Base-by-base conservation (phyloP, 2,113 vertebrate species). In the Hemicordylus capensis region DNA sequence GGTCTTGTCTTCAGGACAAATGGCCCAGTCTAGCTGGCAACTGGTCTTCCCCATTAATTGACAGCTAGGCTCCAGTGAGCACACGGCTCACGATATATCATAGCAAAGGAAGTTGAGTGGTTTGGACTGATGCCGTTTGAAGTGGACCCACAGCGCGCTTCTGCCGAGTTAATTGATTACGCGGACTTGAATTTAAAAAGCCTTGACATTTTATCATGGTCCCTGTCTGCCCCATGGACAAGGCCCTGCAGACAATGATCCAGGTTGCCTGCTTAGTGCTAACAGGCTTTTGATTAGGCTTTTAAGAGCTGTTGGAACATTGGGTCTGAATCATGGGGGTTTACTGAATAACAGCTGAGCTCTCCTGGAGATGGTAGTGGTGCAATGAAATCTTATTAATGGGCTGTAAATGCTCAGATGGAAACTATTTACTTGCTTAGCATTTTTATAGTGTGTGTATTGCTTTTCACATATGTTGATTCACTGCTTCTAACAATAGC, bases 121-220 rank as follows among this genome's bases (percentile, higher is more conserved):
- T 54, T 79, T 73, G 66, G 66, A 85, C 58, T 63, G 66, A 58
- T 37, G 54, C 22, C 9, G 17, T 85, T 11, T 20, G 42, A 61
- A 51, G n/a, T 37, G 67, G 76, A 79, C 54, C 31, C 56, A 15
- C 56, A 70, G 76, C 24, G 58, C 14, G 8, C 42, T 69, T 79
- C 64, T 85, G 64, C 83, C 51, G 58, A 67, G 51, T 70, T 85
- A 85, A 85, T 79, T 85, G 66, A 79, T 79, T 61, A 70, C 48
- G 56, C 20, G 34, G 84, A 15, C 14, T 72, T 79, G 76, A 79
- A 51, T 70, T 42, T 51, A 79, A 85, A 79, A 61, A 66, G 66
- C 42, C 64, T 63, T 61, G 67, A 85, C 56, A 73, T 85, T 72
- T 80, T 51, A 61, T 73, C 67, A 61, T 85, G 76, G 76, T 51